Conservation (phyloP, 2,797 vertebrate species). For the Tamandua tetradactyla region DNA sequence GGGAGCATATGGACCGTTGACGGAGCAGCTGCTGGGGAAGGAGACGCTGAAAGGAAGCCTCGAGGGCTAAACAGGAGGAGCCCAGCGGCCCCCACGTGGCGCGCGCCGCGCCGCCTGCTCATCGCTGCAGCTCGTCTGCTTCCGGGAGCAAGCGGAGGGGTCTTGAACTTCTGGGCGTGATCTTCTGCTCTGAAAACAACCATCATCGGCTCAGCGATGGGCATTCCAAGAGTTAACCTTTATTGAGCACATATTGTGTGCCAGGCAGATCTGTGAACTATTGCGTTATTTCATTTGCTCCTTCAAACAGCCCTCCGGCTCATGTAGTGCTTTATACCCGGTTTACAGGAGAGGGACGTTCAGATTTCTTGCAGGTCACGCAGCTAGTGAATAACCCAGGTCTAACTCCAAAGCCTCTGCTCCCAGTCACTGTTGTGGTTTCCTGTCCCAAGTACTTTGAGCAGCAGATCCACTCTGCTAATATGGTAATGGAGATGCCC, state of each 20-base stretch:
- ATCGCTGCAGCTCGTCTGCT: background rate
- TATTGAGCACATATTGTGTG: background rate
- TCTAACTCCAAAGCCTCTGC: background rate
- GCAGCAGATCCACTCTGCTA: background rate
- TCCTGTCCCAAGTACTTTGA: background rate
- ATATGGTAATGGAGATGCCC: background rate
- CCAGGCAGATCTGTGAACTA: background rate
- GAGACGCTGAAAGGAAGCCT: slow-evolving; percentile 86
- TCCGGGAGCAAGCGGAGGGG: background rate
- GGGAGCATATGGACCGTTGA: slow-evolving; percentile 87
- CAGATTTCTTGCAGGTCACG: background rate
- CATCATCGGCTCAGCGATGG: rapidly evolving
- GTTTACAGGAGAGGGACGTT: background rate
- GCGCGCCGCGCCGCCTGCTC: slow-evolving; percentile 78
- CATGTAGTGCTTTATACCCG: background rate
- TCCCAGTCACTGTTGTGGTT: background rate
- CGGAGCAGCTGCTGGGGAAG: slow-evolving; percentile 86
- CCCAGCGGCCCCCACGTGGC: slow-evolving; percentile 81
- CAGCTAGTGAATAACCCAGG: background rate
- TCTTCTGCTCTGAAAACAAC: background rate
- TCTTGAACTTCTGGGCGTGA: background rate
- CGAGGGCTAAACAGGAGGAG: slow-evolving; percentile 86
- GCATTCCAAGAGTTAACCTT: background rate
- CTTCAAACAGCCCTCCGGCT: background rate
- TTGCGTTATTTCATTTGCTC: background rate